Percentiles rank a stretch among this genome's conserved stretches.
Conservation (phyloP, 2,888 invertebrate species). For the Drosophila limbata region DNA sequence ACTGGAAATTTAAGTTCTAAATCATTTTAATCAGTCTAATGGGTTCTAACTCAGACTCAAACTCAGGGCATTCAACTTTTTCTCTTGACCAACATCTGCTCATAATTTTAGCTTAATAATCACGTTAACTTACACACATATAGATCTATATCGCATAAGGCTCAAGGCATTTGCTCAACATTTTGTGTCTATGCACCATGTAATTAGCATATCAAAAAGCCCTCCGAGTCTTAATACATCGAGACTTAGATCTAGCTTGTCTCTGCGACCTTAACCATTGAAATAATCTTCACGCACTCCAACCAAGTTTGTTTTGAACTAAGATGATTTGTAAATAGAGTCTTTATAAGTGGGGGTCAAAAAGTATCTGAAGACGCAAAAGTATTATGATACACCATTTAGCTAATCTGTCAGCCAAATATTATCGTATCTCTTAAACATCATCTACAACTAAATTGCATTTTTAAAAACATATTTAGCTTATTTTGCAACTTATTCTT, state of each 20-base stretch:
- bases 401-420: background rate
- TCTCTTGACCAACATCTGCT: conserved; percentile 22
- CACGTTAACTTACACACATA: conserved; percentile 32
- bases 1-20: conserved; percentile 60
- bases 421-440: too few relatives aligned
- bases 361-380: background rate
- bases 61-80: conserved; percentile 73
- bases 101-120: conserved; percentile 26
- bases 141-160: conserved; percentile 28
- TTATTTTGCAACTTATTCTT: too few relatives aligned
- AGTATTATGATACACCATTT: background rate
- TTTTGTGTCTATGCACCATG: conserved; percentile 20
- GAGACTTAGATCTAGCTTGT: conserved; percentile 20
- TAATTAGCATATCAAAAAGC: conserved; percentile 62
- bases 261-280: conserved; percentile 68
- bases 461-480: too few relatives aligned
- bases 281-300: conserved; percentile 50
- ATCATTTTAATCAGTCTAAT: conserved; percentile 56
- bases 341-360: background rate
- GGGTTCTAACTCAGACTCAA: conserved; percentile 33
- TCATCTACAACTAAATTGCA: too few relatives aligned
- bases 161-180: conserved; percentile 45
- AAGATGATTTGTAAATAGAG: conserved; percentile 3
- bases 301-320: conserved; percentile 14
- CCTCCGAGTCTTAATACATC: conserved; percentile 1